Conservation (phyloP, 2,113 vertebrate species). For the Rhinoderma darwinii region DNA sequence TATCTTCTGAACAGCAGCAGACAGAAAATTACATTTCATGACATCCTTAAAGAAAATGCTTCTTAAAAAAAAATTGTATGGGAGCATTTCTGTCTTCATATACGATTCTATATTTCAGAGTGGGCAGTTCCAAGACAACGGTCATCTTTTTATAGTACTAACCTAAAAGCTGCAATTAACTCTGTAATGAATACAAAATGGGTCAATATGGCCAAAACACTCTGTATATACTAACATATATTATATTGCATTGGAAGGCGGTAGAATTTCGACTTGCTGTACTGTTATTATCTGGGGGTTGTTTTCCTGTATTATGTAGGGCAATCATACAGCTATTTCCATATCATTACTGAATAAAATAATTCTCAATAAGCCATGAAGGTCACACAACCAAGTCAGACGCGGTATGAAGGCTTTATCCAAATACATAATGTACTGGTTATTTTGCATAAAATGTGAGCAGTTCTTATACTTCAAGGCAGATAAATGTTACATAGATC, state of each 20-base stretch:
- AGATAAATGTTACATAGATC: neutral
- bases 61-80: conserved; percentile 47
- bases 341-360: conserved; percentile 51
- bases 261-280: conserved; percentile 21
- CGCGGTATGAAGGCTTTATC: neutral
- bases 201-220: conserved; percentile 6
- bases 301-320: conserved; percentile 17
- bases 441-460: neutral
- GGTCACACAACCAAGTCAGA: conserved; percentile 25
- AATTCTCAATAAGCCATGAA: conserved; percentile 48
- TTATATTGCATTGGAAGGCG: neutral
- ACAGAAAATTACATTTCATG: conserved; percentile 55
- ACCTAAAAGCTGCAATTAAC: conserved; percentile 44
- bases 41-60: conserved; percentile 52
- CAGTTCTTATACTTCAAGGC: neutral
- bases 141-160: conserved; percentile 8
- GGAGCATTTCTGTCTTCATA: conserved; percentile 19
- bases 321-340: conserved; percentile 49
- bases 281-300: conserved; percentile 14
- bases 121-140: conserved; percentile 12
- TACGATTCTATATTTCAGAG: conserved; percentile 20
- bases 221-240: neutral
- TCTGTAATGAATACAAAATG: conserved; percentile 40
- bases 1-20: conserved; percentile 45
- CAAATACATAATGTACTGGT: neutral